These are phyloP conservation scores for Oryzias dopingdopingensis DNA, from an alignment of 2,797 vertebrate species.

Conservation along the genomic window DNA sequence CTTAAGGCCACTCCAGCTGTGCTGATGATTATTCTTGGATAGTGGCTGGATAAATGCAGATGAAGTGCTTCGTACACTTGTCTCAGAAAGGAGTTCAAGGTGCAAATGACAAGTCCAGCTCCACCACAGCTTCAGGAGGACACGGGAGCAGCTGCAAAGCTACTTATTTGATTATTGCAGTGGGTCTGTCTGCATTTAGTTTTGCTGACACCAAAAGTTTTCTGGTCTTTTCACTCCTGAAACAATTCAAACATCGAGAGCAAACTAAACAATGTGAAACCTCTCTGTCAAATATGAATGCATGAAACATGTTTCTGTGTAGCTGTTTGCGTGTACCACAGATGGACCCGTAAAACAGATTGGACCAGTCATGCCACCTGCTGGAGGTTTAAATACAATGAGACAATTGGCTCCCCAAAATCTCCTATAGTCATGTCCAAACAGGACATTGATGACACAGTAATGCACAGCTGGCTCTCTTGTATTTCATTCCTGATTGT, in stretches of 20 bases:
- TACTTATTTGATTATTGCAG: slow-evolving; percentile 42
- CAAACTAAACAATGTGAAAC: no score
- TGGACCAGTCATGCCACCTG: slow-evolving; percentile 70
- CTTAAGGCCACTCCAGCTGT: slow-evolving; percentile 42
- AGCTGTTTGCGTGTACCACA: background rate
- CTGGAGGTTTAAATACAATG: slow-evolving; percentile 71
- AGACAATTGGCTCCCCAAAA: background rate
- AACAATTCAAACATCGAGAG: no score
- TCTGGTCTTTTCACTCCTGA: slow-evolving; percentile 22
- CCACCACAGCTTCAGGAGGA: slow-evolving; percentile 42
- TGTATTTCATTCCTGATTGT: no score
- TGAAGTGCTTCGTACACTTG: slow-evolving; percentile 46
- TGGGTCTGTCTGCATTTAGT: slow-evolving; percentile 63
- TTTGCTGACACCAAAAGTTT: slow-evolving; percentile 74
- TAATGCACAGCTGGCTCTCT: background rate
- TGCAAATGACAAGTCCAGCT: slow-evolving; percentile 29
- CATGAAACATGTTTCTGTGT: background rate
- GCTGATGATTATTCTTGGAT: slow-evolving; percentile 53
- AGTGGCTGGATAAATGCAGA: slow-evolving; percentile 48
- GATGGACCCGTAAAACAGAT: background rate
- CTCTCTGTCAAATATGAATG: background rate
- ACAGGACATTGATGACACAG: background rate
- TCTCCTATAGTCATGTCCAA: background rate
- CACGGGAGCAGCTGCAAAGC: slow-evolving; percentile 54
- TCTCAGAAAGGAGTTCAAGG: slow-evolving; percentile 32